Percentiles rank a stretch among this genome's conserved stretches.
phyloP scores from a whole-genome alignment of 2,113 vertebrate species.

The Eurypyga helias region DNA sequence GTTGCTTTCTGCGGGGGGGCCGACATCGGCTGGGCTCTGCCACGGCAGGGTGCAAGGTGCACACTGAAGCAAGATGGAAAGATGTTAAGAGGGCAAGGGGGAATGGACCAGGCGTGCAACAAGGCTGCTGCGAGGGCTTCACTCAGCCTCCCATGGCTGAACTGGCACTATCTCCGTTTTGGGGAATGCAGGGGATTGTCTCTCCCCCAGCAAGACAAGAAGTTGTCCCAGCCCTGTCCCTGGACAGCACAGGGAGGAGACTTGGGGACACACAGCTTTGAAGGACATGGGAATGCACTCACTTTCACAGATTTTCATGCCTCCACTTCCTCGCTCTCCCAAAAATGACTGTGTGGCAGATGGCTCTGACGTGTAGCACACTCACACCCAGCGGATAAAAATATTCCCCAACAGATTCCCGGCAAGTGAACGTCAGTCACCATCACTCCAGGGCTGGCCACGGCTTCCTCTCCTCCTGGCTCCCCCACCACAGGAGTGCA shows the following conservation, averaged over 20 bases:
- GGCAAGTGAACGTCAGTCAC: conserved; percentile 22
- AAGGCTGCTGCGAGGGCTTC: not conserved
- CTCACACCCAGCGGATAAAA: conserved; percentile 75
- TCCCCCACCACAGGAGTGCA: accelerated
- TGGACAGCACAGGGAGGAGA: conserved; percentile 25
- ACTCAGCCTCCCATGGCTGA: not conserved
- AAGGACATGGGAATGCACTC: conserved; percentile 62
- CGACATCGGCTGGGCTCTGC: accelerated
- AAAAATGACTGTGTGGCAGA: conserved; percentile 72
- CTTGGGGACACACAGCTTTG: conserved; percentile 45
- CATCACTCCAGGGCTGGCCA: not conserved
- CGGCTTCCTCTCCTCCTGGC: not conserved
- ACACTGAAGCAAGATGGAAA: not conserved
- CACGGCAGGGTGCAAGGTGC: accelerated
- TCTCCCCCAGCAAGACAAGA: not conserved
- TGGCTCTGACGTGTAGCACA: conserved; percentile 69
- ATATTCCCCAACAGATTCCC: conserved; percentile 74
- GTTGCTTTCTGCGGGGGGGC: not conserved
- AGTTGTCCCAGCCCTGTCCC: not conserved
- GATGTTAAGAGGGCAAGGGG: not conserved
- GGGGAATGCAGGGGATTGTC: not conserved
- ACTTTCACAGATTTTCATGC: conserved; percentile 67
- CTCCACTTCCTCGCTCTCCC: conserved; percentile 56
- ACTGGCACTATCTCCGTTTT: not conserved
- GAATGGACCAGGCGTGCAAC: not conserved